Conservation (phyloP, 92 coral and sea anemone genomes). For the Chrysogorgia sp. region DNA sequence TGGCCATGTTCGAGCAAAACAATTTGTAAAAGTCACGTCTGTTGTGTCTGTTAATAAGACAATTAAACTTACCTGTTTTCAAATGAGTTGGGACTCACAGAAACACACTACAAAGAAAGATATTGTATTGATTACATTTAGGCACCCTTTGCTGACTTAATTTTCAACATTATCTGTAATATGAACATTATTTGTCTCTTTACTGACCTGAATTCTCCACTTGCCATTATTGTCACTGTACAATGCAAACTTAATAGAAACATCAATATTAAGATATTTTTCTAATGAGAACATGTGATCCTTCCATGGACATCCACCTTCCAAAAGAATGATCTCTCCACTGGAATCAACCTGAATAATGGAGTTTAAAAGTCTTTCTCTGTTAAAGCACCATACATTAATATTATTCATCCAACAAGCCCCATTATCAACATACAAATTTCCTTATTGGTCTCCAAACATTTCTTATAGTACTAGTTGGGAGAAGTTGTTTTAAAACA, state of each 20-base stretch:
- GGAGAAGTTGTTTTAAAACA: too few relatives aligned
- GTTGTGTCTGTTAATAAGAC: not conserved
- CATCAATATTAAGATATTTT: constrained; percentile 69
- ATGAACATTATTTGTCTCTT: constrained; percentile 10
- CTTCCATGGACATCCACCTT: constrained; percentile 93
- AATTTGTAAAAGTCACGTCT: too few relatives aligned
- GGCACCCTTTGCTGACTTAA: not conserved
- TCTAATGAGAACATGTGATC: constrained; percentile 92
- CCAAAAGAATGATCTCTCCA: constrained; percentile 83
- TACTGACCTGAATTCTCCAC: constrained; percentile 88
- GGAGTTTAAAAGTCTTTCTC: too few relatives aligned
- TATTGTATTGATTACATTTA: too few relatives aligned
- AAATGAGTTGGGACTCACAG: constrained; percentile 80
- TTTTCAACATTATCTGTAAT: constrained; percentile 8
- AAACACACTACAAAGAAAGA: constrained; percentile 72
- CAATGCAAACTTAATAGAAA: constrained; percentile 81
- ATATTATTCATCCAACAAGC: too few relatives aligned
- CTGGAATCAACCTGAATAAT: constrained; percentile 78
- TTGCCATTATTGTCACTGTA: constrained; percentile 80
- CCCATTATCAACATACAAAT: too few relatives aligned
- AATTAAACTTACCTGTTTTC: constrained; percentile 75
- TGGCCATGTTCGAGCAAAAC: too few relatives aligned
- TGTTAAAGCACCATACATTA: too few relatives aligned
- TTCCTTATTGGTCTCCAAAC: too few relatives aligned
- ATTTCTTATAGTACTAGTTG: too few relatives aligned